phyloP scores from a whole-genome alignment of 2,888 invertebrate genomes.

The Rhyacophila evoluta region DNA sequence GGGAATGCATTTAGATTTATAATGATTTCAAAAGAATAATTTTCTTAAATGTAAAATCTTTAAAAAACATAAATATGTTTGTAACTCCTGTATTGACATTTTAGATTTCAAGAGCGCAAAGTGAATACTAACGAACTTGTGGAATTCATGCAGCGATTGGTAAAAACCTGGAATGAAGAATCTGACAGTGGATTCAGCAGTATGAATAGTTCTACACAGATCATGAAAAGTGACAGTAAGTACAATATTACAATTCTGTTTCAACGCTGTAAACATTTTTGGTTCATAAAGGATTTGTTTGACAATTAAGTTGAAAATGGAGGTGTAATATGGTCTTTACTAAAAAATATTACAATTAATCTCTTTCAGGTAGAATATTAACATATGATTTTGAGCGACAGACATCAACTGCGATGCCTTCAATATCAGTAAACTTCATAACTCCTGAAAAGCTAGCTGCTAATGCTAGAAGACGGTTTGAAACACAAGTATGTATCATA shows the following conservation, averaged over 20 bases:
- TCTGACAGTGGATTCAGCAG: conserved; percentile 58
- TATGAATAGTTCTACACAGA: conserved; percentile 57
- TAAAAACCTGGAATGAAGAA: conserved; percentile 61
- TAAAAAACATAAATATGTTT: no score
- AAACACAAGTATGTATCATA: conserved; percentile 73
- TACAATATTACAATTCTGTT: no score
- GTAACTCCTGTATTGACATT: no score
- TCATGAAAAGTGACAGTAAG: conserved; percentile 58
- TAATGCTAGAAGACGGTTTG: conserved; percentile 74
- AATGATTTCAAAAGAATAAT: no score
- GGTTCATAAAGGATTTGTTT: no score
- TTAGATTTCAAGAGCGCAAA: conserved; percentile 74
- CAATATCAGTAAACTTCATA: conserved; percentile 74
- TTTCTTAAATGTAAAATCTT: no score
- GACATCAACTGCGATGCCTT: conserved; percentile 61
- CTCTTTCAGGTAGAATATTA: conserved; percentile 47
- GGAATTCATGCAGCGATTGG: conserved; percentile 77
- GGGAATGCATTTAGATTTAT: no score
- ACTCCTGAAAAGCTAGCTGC: conserved; percentile 76
- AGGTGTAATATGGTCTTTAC: no score
- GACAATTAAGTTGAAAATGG: no score
- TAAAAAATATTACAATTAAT: conserved; percentile 56
- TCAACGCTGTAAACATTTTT: no score
- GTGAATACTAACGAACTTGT: conserved; percentile 74
- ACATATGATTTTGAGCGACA: conserved; percentile 49